Base-by-base conservation (phyloP, 1,140 invertebrate species). In the Bombus difficillimus region DNA sequence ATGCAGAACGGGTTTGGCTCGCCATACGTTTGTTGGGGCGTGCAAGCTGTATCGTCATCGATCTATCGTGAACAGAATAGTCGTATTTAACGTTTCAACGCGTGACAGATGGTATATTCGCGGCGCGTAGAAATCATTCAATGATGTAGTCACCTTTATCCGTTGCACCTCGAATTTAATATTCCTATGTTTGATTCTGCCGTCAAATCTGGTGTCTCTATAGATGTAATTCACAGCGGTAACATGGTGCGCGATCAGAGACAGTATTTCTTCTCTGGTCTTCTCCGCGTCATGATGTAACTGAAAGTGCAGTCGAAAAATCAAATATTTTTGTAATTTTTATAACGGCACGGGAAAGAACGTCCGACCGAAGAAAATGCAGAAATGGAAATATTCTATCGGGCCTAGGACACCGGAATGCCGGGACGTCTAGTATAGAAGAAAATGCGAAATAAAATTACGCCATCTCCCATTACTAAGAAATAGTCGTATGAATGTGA, bases 151-250 rank as follows among this genome's bases (percentile, higher is more conserved):
- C 95, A 99, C 98, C 96, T 98, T 99, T 90, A 99, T 99, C 94
- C 98, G 96, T 94, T 99, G 99, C 81, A 99, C 99, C 96, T 99
- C 98, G 96, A 99, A 99, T 95, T 99, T 98, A 90, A 99, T 98
- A 91, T 99, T 99, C 80, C 98, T 96, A 95, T 99, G 98, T 91
- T 98, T 97, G 83, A 96, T 96, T 90, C 97, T 96, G 41, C 98
- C 98, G 95, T 98, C 97, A 95, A 99, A 99, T 93, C 97, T 98
- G 59, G 99, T 99, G 94, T 98, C 97, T 89, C 98, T 96, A 95
- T 99, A 99, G 94, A 99, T 99, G 93, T 98, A 98, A 96, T 99
- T 99, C 88, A 99, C 98, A 80, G 99, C 99, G 91, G 99, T 99
- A 72, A 99, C 99, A 94, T 99, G 99, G 95, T 99, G 99, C 64